A percentile compares a stretch with the other conserved stretches of the same genome.
Conservation (phyloP, 2,113 vertebrate genomes). For the Mesoclemmys tuberculata region DNA sequence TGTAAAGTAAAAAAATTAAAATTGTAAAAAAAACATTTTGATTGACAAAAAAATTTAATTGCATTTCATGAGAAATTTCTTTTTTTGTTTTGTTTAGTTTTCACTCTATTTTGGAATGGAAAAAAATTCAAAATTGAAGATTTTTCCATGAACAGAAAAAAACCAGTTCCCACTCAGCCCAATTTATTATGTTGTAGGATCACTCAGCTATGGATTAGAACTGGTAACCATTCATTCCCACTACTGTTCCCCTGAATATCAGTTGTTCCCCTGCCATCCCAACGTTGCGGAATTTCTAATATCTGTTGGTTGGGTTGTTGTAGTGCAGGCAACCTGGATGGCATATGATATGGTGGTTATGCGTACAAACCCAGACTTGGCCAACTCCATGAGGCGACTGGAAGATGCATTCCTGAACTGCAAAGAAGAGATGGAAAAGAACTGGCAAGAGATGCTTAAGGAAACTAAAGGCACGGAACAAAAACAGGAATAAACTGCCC, state of each 20-base stretch:
- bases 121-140: background rate
- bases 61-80: background rate
- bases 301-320: slow-evolving; percentile 34
- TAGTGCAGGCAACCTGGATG: slow-evolving; percentile 87
- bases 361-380: slow-evolving; percentile 80
- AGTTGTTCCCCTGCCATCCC: background rate
- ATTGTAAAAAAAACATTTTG: background rate
- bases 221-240: background rate
- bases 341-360: slow-evolving; percentile 84
- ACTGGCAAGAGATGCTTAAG: slow-evolving; percentile 63
- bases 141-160: background rate
- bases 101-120: background rate
- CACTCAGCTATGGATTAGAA: background rate
- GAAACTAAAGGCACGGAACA: slow-evolving; percentile 53
- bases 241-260: background rate
- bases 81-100: background rate
- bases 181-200: background rate
- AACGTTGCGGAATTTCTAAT: background rate
- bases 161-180: background rate
- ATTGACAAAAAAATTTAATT: background rate
- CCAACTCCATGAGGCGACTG: slow-evolving; percentile 72
- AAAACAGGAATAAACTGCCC: slow-evolving; percentile 21
- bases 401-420: slow-evolving; percentile 79
- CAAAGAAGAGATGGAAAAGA: slow-evolving; percentile 79
- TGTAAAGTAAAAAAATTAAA: background rate